These are phyloP conservation scores for Hippasteria phrygiana DNA, from an alignment of 53 echinoderm and acorn worm genomes.

Conservation along the genomic window DNA sequence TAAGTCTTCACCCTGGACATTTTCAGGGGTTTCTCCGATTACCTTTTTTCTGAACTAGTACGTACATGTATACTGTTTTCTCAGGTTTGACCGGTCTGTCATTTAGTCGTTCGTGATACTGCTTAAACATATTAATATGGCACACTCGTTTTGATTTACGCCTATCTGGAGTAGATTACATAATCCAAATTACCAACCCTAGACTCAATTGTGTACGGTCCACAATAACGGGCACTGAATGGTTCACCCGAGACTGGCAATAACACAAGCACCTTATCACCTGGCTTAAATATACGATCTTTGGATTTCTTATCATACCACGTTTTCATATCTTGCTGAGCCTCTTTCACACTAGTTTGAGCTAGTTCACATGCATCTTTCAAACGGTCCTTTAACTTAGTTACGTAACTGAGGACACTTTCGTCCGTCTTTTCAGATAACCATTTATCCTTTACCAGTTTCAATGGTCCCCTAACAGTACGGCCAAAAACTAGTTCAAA, in stretches of 20 bases:
- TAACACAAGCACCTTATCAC: constrained; percentile 64
- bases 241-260: constrained; percentile 55
- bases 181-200: too few species aligned
- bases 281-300: constrained; percentile 46
- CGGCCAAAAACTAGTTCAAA: too few species aligned
- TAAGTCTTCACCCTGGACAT: constrained; percentile 35
- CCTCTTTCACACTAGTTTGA: constrained; percentile 5
- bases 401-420: constrained; percentile 68
- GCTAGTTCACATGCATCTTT: constrained; percentile 64
- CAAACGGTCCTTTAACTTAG: constrained; percentile 54
- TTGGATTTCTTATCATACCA: constrained; percentile 38
- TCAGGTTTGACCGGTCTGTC: too few species aligned
- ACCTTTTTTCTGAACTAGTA: too few species aligned
- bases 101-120: too few species aligned
- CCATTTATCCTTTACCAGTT: constrained; percentile 69
- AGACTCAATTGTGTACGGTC: constrained; percentile 58
- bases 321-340: constrained; percentile 64
- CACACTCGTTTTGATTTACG: too few species aligned
- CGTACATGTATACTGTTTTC: too few species aligned
- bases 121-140: too few species aligned
- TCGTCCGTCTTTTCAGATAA: constrained; percentile 28
- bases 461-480: too few species aligned
- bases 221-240: constrained; percentile 47
- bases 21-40: too few species aligned
- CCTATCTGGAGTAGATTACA: too few species aligned